Conservation (phyloP, 2,888 invertebrate genomes). For the Lottia scabra region DNA sequence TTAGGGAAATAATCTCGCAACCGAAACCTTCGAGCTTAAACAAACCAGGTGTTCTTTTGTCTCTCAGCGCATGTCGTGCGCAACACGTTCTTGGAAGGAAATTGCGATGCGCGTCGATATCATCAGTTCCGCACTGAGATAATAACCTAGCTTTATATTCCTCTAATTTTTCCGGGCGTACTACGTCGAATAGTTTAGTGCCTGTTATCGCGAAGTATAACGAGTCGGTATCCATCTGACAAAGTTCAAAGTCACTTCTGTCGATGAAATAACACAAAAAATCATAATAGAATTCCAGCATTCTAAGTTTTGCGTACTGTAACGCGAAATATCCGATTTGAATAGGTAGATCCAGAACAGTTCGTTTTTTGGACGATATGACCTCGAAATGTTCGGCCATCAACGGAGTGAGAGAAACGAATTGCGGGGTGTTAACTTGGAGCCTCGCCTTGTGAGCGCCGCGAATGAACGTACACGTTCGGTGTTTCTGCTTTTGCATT, state of each 20-base stretch:
- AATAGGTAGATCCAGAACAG: conserved; percentile 11
- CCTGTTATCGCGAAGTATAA: conserved; percentile 7
- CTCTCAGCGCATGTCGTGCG: not conserved
- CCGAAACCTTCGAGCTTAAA: conserved; percentile 23
- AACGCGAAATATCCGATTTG: conserved; percentile 24
- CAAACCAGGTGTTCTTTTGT: conserved; percentile 18
- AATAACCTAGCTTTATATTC: not conserved
- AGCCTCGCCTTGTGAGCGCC: not conserved
- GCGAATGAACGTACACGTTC: not conserved
- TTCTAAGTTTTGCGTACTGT: conserved; percentile 26
- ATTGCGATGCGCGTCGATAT: not conserved
- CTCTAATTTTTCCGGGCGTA: not conserved
- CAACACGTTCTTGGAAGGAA: not conserved
- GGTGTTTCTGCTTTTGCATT: conserved; percentile 16
- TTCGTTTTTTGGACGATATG: not conserved
- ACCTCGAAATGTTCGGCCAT: conserved; percentile 11
- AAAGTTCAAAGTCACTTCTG: not conserved
- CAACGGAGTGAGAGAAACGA: not conserved
- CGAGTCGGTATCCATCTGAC: no score
- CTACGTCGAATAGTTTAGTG: not conserved
- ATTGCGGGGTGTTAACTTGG: no score
- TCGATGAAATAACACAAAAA: conserved; percentile 13
- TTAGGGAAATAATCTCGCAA: conserved; percentile 12
- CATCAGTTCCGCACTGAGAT: conserved; percentile 9
- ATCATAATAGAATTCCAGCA: conserved; percentile 25